Evolutionary conservation across 2,888 invertebrate genomes (phyloP), one percentile per base, ranked within the genome.

Genomic region (Argyresthia goedartella): DNA sequence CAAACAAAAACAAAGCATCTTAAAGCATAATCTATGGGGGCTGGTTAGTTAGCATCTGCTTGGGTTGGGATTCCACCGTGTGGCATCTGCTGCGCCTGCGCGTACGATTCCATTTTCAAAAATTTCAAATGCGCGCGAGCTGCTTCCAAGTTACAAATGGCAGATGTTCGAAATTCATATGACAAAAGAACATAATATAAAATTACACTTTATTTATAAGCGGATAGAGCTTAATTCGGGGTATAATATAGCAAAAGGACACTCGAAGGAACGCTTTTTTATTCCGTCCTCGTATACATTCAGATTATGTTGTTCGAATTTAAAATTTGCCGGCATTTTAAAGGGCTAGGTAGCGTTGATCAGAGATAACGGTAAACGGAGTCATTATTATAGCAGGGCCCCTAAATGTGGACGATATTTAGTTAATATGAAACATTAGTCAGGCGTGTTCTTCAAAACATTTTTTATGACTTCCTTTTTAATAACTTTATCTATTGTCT

Each of bases 281-380:
- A 57, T 62, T 61, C 65, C 57, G 56, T 59, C 57, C 55, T 60
- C 65, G 61, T 69, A 65, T 67, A 72, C 65, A 72, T 25, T 25
- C 25, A 70, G 81, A 84, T 85, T 85, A 85, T 81, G 82, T 78
- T 73, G 76, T 85, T 77, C 71, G 69, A 78, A 73, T 76, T 81
- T 81, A 66, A 73, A 81, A 81, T 79, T 84, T 76, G 76, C 73
- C 72, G 70, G 76, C 67, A 63, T 73, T 76, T 69, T 67, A 63
- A 60, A 66, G 71, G 66, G 70, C 65, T 67, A 67, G 70, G 77
- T 71, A 69, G 73, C 74, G 75, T 81, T 81, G 69, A 66, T 60
- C 66, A 64, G 62, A 74, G 79, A 81, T 81, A 82, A 74, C 75
- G 65, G 73, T 75, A 78, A 75, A 80, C 70, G 75, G 69, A 75